Conservation (phyloP, 2,888 invertebrate species). For the Drosophila planitibia region DNA sequence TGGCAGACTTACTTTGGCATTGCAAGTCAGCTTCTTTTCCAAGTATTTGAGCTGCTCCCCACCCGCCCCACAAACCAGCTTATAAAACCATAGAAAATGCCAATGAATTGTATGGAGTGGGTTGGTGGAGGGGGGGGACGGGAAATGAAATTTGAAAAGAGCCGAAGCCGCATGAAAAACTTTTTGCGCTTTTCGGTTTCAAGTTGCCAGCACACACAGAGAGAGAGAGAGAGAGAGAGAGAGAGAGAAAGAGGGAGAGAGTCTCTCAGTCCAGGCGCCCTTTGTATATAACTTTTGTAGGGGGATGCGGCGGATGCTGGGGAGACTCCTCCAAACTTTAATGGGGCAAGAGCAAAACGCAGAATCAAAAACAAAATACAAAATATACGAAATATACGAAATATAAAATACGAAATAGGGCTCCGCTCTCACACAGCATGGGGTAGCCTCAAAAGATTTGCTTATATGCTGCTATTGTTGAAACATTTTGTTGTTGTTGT, state of each 20-base stretch:
- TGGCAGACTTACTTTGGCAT: constrained; percentile 14
- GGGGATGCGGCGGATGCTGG: not conserved
- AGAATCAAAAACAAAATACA: constrained; percentile 30
- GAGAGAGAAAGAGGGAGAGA: not conserved
- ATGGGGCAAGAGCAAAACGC: constrained; percentile 49
- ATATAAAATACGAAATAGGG: constrained; percentile 29
- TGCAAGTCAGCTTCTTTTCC: constrained; percentile 56
- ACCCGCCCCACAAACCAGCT: constrained; percentile 24
- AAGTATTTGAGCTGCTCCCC: constrained; percentile 42
- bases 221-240: not conserved
- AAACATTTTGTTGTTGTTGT: constrained; percentile 25
- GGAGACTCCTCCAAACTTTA: constrained; percentile 50
- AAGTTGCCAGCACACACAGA: constrained; percentile 30
- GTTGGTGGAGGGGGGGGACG: not conserved
- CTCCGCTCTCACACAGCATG: constrained; percentile 13
- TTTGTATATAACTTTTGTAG: constrained; percentile 22
- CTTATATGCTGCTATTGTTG: constrained; percentile 26
- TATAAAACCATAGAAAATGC: constrained; percentile 63
- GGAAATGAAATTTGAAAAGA: constrained; percentile 59
- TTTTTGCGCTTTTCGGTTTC: constrained; percentile 64
- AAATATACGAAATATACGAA: constrained; percentile 13
- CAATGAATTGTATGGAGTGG: constrained; percentile 40
- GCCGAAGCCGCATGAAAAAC: constrained; percentile 66
- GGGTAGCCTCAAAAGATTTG: constrained; percentile 39
- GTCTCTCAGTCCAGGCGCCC: not conserved